These are phyloP conservation scores for Bursaphelenchus mucronatus DNA, from an alignment of 1,140 invertebrate genomes.

Conservation along the genomic window DNA sequence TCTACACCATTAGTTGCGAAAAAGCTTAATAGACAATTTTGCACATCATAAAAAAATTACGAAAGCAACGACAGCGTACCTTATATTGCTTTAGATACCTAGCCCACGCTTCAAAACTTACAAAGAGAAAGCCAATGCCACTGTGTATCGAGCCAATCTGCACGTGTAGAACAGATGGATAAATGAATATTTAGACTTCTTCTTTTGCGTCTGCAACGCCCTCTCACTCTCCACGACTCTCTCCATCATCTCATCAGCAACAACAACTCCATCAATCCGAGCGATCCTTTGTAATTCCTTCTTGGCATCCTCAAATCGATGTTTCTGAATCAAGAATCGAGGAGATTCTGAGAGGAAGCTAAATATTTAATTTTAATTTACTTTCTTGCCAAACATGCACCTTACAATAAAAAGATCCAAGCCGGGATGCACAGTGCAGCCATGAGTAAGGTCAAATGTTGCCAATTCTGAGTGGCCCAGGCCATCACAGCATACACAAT, in stretches of 20 bases:
- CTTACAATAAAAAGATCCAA: slow-evolving; percentile 27
- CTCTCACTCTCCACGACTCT: slow-evolving; percentile 22
- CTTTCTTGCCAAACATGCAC: background rate
- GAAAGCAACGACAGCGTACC: no score
- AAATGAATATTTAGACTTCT: slow-evolving; percentile 45
- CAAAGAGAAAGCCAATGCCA: slow-evolving; percentile 49
- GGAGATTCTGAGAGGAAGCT: slow-evolving; percentile 51
- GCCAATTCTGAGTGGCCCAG: slow-evolving; percentile 39
- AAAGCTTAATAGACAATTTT: no score
- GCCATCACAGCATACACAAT: slow-evolving; percentile 42
- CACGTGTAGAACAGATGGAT: slow-evolving; percentile 48
- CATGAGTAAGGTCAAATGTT: slow-evolving; percentile 29
- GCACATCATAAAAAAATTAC: no score
- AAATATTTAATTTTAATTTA: slow-evolving; percentile 15
- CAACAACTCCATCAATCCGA: slow-evolving; percentile 32
- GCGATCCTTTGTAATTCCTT: slow-evolving; percentile 41
- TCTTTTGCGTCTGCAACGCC: slow-evolving; percentile 29
- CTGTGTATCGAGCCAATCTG: slow-evolving; percentile 42
- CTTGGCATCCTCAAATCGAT: slow-evolving; percentile 47
- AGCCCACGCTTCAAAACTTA: slow-evolving; percentile 22
- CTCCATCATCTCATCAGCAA: slow-evolving; percentile 41
- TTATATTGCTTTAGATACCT: background rate
- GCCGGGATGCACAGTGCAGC: slow-evolving; percentile 37
- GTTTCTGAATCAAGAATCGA: slow-evolving; percentile 49
- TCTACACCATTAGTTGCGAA: no score